Conservation (phyloP, 1,140 invertebrate genomes). For the Prorops nasuta region DNA sequence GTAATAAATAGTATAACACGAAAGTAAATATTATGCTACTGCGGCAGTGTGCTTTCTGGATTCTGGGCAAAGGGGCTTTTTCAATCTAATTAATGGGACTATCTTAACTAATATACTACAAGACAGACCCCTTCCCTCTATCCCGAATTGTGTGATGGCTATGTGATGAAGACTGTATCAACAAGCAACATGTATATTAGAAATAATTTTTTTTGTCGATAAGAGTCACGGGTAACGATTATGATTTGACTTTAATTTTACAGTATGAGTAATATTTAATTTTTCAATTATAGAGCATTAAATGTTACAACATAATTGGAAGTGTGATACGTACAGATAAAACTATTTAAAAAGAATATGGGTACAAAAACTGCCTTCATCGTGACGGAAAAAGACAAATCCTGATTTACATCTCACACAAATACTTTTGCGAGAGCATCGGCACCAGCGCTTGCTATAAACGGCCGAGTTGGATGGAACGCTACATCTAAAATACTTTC, state of each 20-base stretch:
- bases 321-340: constrained; percentile 47
- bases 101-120: constrained; percentile 35
- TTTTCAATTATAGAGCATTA: constrained; percentile 23
- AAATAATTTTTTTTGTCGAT: constrained; percentile 21
- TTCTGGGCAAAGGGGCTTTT: constrained; percentile 38
- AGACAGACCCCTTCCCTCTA: constrained; percentile 29
- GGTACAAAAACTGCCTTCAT: constrained; percentile 47
- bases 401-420: constrained; percentile 60
- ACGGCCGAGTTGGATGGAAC: constrained; percentile 97
- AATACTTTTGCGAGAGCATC: constrained; percentile 98
- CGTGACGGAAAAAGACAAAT: constrained; percentile 21
- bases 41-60: constrained; percentile 51
- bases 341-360: constrained; percentile 48
- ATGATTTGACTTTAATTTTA: constrained; percentile 22
- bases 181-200: constrained; percentile 28
- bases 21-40: constrained; percentile 55
- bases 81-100: constrained; percentile 31
- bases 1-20: constrained; percentile 55
- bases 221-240: constrained; percentile 25
- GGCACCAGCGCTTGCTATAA: constrained; percentile 97
- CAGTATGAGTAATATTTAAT: constrained; percentile 19
- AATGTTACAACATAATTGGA: constrained; percentile 36
- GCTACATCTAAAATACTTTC: constrained; percentile 98
- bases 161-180: constrained; percentile 27
- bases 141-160: constrained; percentile 23